These are phyloP conservation scores for Istiophorus platypterus DNA, from an alignment of 2,113 vertebrate species.

Conservation along the genomic window DNA sequence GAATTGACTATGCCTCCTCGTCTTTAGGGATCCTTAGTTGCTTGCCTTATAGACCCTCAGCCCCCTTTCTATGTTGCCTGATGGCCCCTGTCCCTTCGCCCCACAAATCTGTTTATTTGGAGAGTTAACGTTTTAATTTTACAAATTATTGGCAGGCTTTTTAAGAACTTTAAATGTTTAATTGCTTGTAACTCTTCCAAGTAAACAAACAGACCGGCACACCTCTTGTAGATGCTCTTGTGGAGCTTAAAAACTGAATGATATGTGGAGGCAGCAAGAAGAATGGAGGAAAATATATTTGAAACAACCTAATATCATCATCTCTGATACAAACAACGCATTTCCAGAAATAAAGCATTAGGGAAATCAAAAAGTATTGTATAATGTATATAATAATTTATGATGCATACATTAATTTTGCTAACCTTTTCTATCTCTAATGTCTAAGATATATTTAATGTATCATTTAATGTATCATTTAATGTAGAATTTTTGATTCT, in stretches of 20 bases:
- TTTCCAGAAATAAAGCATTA: background rate
- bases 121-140: conserved; percentile 53
- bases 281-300: background rate
- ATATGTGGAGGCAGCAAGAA: conserved; percentile 13
- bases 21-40: conserved; percentile 60
- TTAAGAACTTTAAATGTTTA: conserved; percentile 8
- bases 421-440: background rate
- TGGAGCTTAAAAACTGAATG: conserved; percentile 17
- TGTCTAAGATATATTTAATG: background rate
- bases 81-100: conserved; percentile 56
- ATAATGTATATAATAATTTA: too few species aligned
- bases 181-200: conserved; percentile 53
- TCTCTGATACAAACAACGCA: background rate
- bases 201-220: conserved; percentile 62
- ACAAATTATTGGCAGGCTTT: conserved; percentile 1
- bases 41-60: conserved; percentile 66
- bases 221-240: background rate
- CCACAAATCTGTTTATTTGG: conserved; percentile 73
- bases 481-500: too few species aligned
- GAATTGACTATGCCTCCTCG: conserved; percentile 47
- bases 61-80: conserved; percentile 60
- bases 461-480: background rate
- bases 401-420: conserved; percentile 2
- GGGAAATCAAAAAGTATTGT: background rate
- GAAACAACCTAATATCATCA: background rate